Percentiles rank a stretch among this genome's conserved stretches.
These are phyloP conservation scores for Pao palembangensis DNA, from an alignment of 2,113 vertebrate genomes.

Conservation along the genomic window DNA sequence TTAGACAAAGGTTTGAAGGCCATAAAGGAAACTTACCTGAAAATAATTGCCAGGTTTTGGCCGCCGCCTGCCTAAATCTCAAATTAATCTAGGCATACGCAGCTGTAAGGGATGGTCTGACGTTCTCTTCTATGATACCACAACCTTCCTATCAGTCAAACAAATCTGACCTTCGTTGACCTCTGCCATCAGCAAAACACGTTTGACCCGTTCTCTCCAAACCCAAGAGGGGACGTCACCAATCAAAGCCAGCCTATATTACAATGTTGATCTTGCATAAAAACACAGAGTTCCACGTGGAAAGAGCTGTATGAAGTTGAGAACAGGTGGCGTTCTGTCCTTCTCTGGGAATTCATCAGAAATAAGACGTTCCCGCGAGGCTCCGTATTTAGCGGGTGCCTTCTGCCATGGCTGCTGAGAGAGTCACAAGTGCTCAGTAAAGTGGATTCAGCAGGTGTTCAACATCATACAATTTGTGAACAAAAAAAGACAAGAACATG, in stretches of 20 bases:
- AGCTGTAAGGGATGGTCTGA: slow-evolving; percentile 8
- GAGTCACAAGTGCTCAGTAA: slow-evolving; percentile 9
- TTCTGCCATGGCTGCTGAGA: slow-evolving; percentile 11
- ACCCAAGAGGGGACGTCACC: too few relatives aligned
- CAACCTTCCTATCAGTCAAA: too few relatives aligned
- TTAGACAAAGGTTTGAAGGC: slow-evolving; percentile 23
- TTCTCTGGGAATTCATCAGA: slow-evolving; percentile 19
- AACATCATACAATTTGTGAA: neutral
- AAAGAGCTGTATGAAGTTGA: slow-evolving; percentile 4
- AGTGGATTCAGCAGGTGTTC: slow-evolving; percentile 23
- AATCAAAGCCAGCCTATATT: too few relatives aligned
- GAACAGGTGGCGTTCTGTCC: slow-evolving; percentile 28
- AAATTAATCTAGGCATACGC: neutral
- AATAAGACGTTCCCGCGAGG: slow-evolving; percentile 13
- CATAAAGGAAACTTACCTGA: slow-evolving; percentile 11
- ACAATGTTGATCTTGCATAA: too few relatives aligned
- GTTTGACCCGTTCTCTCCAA: too few relatives aligned
- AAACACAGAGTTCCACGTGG: neutral
- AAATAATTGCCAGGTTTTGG: slow-evolving; percentile 22
- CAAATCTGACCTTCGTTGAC: too few relatives aligned
- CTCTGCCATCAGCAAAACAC: too few relatives aligned
- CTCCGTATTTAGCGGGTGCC: slow-evolving; percentile 1
- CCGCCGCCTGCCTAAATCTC: slow-evolving; percentile 12
- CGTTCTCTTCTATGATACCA: too few relatives aligned
- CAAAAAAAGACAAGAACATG: slow-evolving; percentile 1